These are phyloP conservation scores for Steatocranus sp. DNA, from an alignment of 2,797 vertebrate species.

Conservation along the genomic window DNA sequence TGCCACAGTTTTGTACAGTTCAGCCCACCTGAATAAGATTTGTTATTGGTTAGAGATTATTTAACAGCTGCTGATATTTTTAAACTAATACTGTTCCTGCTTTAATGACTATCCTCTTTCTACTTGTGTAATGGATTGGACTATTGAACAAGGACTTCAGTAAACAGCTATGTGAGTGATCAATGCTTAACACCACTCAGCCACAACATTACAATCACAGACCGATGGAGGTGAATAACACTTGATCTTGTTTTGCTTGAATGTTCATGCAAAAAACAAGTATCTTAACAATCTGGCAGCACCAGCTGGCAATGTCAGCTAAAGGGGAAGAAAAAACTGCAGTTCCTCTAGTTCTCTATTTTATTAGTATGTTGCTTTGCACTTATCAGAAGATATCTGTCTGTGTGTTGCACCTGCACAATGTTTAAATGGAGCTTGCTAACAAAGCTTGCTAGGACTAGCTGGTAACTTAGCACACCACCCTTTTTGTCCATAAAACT, in stretches of 20 bases:
- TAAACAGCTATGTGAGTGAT: background rate
- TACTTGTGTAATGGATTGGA: background rate
- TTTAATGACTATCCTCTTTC: background rate
- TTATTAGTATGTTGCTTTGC: background rate
- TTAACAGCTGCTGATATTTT: fast-evolving
- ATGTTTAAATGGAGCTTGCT: background rate
- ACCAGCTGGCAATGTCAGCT: fast-evolving
- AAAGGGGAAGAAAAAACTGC: background rate
- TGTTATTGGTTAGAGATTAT: background rate
- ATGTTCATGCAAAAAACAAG: background rate
- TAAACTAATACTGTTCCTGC: background rate
- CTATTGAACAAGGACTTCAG: background rate
- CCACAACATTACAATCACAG: background rate
- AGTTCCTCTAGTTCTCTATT: background rate
- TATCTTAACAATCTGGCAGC: background rate
- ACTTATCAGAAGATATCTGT: background rate
- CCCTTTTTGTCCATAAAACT: background rate
- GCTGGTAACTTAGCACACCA: background rate
- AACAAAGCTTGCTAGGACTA: background rate
- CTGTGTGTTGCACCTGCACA: background rate
- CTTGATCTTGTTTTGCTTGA: background rate
- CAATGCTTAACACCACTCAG: background rate
- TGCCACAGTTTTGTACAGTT: background rate
- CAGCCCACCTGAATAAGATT: background rate
- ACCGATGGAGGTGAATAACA: background rate